These are phyloP conservation scores for human (Homo sapiens) DNA, from an alignment of 2,113 vertebrate species.

Conservation along the genomic window DNA sequence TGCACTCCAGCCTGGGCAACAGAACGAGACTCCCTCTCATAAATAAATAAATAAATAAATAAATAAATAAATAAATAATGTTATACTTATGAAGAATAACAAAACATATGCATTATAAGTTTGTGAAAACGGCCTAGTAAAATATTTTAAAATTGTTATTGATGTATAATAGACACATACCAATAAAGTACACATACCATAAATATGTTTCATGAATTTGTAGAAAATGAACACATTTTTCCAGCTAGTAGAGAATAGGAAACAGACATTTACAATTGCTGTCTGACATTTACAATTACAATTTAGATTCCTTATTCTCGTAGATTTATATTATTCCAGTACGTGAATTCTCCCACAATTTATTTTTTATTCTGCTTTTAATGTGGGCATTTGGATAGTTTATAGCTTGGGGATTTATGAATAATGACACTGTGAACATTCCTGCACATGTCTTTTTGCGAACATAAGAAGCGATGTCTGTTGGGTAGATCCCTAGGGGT, in stretches of 20 bases:
- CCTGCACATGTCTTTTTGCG: not conserved
- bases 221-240: not conserved
- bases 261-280: too few relatives aligned
- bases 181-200: not conserved
- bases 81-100: not conserved
- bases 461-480: not conserved
- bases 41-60: too few relatives aligned
- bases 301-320: not conserved
- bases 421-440: not conserved
- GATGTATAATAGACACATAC: not conserved
- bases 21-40: too few relatives aligned
- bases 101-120: not conserved
- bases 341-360: not conserved
- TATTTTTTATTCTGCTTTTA: not conserved
- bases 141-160: not conserved
- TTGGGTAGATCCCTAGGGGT: not conserved
- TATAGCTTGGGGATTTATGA: not conserved
- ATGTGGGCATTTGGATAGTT: not conserved
- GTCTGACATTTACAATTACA: not conserved
- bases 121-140: not conserved
- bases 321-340: not conserved
- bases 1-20: too few relatives aligned
- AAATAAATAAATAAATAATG: too few relatives aligned
- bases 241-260: not conserved
- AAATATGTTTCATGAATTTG: not conserved